Percentiles rank a stretch among this genome's conserved stretches.
These are phyloP conservation scores for Hystrix cristata DNA, from an alignment of 2,113 vertebrate species.

Conservation along the genomic window DNA sequence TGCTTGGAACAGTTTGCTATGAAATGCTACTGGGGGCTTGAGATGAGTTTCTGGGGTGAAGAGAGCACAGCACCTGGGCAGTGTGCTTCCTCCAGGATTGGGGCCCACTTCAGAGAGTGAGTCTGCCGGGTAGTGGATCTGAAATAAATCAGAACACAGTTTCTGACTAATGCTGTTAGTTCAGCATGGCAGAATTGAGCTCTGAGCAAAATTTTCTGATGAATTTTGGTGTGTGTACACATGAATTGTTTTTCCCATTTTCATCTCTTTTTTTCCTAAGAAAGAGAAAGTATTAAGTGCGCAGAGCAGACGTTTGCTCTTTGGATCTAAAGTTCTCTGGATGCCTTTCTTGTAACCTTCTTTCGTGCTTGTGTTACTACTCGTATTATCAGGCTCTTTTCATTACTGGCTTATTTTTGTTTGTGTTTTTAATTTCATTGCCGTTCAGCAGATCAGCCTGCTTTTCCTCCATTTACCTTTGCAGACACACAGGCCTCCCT, in stretches of 20 bases:
- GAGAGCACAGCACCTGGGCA: background rate
- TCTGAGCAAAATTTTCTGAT: rapidly evolving
- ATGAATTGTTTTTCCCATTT: rapidly evolving
- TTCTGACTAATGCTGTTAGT: background rate
- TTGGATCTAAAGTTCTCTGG: background rate
- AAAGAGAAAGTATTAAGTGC: background rate
- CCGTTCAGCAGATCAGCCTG: background rate
- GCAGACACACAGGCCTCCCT: background rate
- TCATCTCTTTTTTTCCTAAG: background rate
- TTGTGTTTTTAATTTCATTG: background rate
- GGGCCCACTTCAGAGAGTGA: background rate
- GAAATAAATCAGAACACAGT: background rate
- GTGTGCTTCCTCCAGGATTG: background rate
- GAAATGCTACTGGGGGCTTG: background rate
- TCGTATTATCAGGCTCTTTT: background rate
- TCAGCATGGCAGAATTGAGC: background rate
- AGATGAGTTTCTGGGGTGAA: background rate
- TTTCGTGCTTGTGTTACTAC: background rate
- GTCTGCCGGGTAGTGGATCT: background rate
- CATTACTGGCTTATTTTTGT: background rate
- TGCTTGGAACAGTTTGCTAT: background rate
- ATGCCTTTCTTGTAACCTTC: background rate
- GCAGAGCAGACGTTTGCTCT: background rate
- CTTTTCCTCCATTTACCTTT: background rate
- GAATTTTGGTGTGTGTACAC: background rate